Base-by-base conservation (phyloP, 1,140 invertebrate genomes). In the Panonychus citri region DNA sequence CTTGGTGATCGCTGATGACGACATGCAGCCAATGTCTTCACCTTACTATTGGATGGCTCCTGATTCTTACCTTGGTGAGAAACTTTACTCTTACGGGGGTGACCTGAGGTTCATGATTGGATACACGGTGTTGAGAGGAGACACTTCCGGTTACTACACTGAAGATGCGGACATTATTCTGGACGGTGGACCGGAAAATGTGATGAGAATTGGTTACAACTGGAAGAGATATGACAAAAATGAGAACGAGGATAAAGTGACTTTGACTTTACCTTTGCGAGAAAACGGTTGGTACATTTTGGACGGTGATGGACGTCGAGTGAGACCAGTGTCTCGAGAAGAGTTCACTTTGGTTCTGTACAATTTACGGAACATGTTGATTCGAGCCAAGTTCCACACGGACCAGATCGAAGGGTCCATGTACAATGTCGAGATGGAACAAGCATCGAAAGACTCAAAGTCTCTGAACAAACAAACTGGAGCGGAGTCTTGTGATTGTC, bases 41-140 rank as follows among this genome's bases (percentile, higher is more conserved):
- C 77, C 78, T 48, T 86, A 84, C 64, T 97, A 88, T 69, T 97
- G 89, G 86, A 68, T 81, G 56, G 84, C 85, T 27, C 88, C 86
- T 4, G 66, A 76, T 57, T 68, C 70, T 57, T 75, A 78, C 60
- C 63, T 71, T 54, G 73, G 75, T 1, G 73, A 74, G 59, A 69
- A 70, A 65, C 54, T 77, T 50, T 77, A 81, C 54, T 80, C 80
- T 50, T 98, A 97, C 69, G 87, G 88, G 1, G 81, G 83, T 7
- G 76, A 77, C 51, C 66, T 97, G 10, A 74, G 75, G 17, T 83
- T 88, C 53, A 46, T 56, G 17, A 56, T 91, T 19, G 79, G 78
- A 60, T 96, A 87, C 82, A 79, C 82, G 8, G 78, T 85, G 1
- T 82, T 82, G 65, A 72, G 88, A 46, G 87, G 86, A 13, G 86